Evolutionary conservation across 1,140 invertebrate genomes (phyloP).

Genomic region (Heliothis subflexa): DNA sequence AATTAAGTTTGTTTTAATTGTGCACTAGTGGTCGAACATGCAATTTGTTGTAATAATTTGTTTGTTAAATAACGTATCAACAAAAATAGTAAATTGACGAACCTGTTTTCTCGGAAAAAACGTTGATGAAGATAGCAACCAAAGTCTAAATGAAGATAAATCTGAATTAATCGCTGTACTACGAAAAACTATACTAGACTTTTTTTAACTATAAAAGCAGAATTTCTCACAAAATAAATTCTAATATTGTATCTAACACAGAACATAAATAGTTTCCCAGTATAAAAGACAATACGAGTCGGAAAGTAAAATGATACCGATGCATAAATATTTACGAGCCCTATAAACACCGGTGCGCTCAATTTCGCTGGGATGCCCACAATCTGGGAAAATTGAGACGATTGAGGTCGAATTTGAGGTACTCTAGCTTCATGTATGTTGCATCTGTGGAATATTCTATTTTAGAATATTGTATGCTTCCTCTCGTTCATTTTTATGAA

Average conservation of each 20-base stretch:
- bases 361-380: constrained; percentile 61
- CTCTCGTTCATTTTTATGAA: not conserved
- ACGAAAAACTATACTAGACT: not conserved
- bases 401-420: constrained; percentile 45
- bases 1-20: constrained; percentile 24
- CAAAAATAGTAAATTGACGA: not conserved
- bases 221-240: not conserved
- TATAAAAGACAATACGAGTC: constrained; percentile 49
- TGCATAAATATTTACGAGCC: constrained; percentile 69
- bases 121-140: not conserved
- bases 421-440: not conserved
- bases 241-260: constrained; percentile 14
- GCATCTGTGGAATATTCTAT: constrained; percentile 17
- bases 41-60: constrained; percentile 28
- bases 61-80: not conserved
- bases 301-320: constrained; percentile 68
- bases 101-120: no score
- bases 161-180: not conserved
- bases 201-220: not conserved
- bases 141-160: not conserved
- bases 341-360: constrained; percentile 63
- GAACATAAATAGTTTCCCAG: constrained; percentile 32
- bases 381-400: constrained; percentile 66
- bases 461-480: not conserved
- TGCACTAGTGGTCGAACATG: constrained; percentile 2